Percentiles rank a stretch among this genome's conserved stretches.
These are phyloP conservation scores for Bambusicola thoracicus DNA, from an alignment of 2,113 vertebrate genomes.

Conservation along the genomic window DNA sequence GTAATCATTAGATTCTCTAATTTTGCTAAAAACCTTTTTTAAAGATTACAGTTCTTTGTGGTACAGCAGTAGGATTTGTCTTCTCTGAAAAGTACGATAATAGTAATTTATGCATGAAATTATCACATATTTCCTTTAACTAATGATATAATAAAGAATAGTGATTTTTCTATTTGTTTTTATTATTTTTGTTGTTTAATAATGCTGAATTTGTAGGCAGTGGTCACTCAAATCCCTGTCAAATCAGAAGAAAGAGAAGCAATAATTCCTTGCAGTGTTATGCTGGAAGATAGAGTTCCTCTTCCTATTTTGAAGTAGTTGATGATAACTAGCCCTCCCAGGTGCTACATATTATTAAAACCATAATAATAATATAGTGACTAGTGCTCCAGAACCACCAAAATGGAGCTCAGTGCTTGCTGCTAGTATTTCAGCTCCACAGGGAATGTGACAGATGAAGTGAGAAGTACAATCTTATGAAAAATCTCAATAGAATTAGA, in stretches of 20 bases:
- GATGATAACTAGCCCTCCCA: not conserved
- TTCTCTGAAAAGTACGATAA: not conserved
- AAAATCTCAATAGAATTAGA: not conserved
- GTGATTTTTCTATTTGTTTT: rapidly evolving
- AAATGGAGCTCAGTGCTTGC: not conserved
- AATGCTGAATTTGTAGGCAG: not conserved
- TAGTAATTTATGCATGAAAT: not conserved
- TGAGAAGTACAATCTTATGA: not conserved
- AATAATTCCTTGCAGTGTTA: not conserved
- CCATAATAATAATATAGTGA: not conserved
- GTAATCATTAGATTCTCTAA: too few species aligned
- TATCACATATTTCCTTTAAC: not conserved
- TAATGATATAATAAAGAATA: not conserved
- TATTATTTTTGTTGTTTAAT: not conserved
- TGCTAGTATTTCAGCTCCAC: not conserved
- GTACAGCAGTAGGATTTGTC: not conserved
- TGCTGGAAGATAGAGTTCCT: not conserved
- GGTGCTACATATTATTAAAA: not conserved
- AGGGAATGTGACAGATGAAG: not conserved
- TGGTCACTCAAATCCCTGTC: not conserved
- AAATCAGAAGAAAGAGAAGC: not conserved
- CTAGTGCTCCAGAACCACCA: not conserved
- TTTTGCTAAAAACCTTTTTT: not conserved
- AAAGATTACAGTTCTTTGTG: not conserved
- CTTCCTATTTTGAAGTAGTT: not conserved